These are phyloP conservation scores for Heliconius sara DNA, from an alignment of 2,888 invertebrate genomes.

Conservation along the genomic window DNA sequence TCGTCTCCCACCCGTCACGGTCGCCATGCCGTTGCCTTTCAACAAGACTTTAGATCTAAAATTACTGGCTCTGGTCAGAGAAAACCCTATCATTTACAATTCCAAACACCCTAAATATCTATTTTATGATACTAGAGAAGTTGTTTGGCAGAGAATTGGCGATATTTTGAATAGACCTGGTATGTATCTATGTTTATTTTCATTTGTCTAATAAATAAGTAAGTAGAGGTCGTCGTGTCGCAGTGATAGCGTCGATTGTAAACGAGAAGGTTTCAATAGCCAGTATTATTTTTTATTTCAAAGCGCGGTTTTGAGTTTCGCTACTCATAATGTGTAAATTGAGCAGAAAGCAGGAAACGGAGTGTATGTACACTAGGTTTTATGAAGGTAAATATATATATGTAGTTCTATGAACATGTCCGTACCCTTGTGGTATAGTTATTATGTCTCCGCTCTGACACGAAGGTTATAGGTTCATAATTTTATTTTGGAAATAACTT, in stretches of 20 bases:
- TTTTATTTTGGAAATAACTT: too few species aligned
- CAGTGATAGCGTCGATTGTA: neutral
- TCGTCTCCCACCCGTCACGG: constrained; percentile 48
- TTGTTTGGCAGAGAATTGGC: constrained; percentile 75
- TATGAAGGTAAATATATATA: too few species aligned
- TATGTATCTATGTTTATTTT: constrained; percentile 44
- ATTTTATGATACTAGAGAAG: constrained; percentile 68
- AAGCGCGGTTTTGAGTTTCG: neutral
- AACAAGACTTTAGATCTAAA: constrained; percentile 66
- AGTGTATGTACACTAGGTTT: too few species aligned
- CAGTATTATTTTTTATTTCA: neutral
- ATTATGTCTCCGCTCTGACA: too few species aligned
- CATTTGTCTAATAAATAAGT: neutral
- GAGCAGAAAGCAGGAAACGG: too few species aligned
- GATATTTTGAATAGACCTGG: constrained; percentile 68
- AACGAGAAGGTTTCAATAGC: neutral
- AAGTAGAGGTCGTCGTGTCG: neutral
- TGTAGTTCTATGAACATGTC: too few species aligned
- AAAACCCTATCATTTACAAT: constrained; percentile 68
- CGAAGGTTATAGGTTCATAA: too few species aligned
- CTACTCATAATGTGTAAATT: too few species aligned
- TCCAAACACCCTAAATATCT: constrained; percentile 66
- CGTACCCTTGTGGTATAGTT: too few species aligned
- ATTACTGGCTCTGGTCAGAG: constrained; percentile 65
- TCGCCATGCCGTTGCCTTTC: constrained; percentile 69